Evolutionary conservation across 1,140 invertebrate species (phyloP).

Genomic region (Thaumetopoea pityocampa): DNA sequence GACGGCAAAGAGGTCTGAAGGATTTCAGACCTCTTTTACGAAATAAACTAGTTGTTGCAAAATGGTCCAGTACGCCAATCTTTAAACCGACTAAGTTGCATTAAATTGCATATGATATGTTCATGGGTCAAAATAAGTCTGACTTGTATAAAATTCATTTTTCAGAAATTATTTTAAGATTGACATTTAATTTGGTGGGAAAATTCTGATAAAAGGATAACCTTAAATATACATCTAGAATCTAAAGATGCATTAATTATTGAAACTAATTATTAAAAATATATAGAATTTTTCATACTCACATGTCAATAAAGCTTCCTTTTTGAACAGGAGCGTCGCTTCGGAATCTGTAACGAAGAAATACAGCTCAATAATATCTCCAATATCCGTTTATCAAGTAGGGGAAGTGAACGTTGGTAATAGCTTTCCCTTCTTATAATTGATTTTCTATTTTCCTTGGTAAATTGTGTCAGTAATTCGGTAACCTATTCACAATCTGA

Average conservation of each 20-base stretch:
- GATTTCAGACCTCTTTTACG: too few relatives aligned
- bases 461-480: slow-evolving; percentile 20
- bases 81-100: too few relatives aligned
- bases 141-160: too few relatives aligned
- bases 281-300: background rate
- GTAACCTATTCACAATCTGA: slow-evolving; percentile 15
- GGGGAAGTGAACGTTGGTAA: background rate
- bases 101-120: too few relatives aligned
- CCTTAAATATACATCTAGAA: background rate
- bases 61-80: too few relatives aligned
- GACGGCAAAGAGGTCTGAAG: too few relatives aligned
- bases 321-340: slow-evolving; percentile 2
- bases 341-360: slow-evolving; percentile 3
- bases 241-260: background rate
- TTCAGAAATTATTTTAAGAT: too few relatives aligned
- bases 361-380: background rate
- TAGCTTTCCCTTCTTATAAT: slow-evolving; percentile 10
- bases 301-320: slow-evolving; percentile 12
- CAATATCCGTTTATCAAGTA: slow-evolving; percentile 2
- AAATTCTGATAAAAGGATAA: too few relatives aligned
- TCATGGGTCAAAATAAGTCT: too few relatives aligned
- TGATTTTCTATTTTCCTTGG: slow-evolving; percentile 11
- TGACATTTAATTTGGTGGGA: too few relatives aligned
- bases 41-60: too few relatives aligned
- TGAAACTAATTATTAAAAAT: background rate